Percentiles rank a stretch among this genome's conserved stretches.
Evolutionary conservation across 2,888 invertebrate species (phyloP).

Genomic region (Ennomos quercinarius): DNA sequence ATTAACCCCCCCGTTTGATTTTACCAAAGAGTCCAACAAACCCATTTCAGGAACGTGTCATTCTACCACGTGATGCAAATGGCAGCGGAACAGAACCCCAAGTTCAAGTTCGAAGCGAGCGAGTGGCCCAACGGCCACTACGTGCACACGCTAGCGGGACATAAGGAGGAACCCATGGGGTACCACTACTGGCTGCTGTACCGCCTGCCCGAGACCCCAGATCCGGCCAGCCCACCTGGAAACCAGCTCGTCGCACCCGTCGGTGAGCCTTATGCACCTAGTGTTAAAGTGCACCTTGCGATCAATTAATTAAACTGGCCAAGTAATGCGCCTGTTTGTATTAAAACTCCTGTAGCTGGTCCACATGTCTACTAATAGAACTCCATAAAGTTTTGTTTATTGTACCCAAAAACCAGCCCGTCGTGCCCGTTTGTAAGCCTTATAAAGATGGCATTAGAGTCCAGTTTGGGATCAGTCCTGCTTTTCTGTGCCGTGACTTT

Average conservation of each 20-base stretch:
- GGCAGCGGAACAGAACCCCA: constrained; percentile 92
- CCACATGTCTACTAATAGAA: no score
- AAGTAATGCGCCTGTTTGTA: no score
- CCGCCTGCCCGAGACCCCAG: constrained; percentile 92
- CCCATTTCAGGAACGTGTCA: constrained; percentile 83
- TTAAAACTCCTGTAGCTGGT: no score
- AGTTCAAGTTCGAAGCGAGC: constrained; percentile 91
- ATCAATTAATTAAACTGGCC: no score
- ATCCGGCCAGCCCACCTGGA: constrained; percentile 92
- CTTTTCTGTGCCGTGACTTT: no score
- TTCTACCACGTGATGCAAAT: constrained; percentile 92
- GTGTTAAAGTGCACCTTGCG: no score
- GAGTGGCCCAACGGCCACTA: constrained; percentile 97
- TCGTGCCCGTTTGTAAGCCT: no score
- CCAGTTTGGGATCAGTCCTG: no score
- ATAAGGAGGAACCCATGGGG: constrained; percentile 92
- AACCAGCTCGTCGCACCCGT: constrained; percentile 95
- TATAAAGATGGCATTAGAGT: no score
- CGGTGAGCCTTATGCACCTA: constrained; percentile 76
- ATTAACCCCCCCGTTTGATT: no score
- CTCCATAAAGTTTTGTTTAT: no score
- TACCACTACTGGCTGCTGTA: constrained; percentile 96
- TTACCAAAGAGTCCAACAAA: neutral
- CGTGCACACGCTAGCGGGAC: constrained; percentile 93
- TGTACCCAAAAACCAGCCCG: no score